phyloP scores from a whole-genome alignment of 2,113 vertebrate genomes.

The Trematocara zebra region DNA sequence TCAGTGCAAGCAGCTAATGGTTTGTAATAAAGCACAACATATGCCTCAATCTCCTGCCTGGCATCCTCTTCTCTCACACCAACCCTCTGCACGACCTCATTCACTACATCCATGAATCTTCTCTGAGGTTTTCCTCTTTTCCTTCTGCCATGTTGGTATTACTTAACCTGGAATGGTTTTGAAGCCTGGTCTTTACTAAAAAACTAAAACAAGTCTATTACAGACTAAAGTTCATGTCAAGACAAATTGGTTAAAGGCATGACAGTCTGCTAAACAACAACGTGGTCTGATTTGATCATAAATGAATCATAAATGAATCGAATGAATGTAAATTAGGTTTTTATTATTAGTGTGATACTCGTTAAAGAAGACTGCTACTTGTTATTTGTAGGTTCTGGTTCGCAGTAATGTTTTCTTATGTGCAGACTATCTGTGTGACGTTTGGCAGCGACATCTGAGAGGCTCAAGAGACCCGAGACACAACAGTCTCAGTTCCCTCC shows the following conservation, averaged over 20 bases:
- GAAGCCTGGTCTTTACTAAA: not conserved
- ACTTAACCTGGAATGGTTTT: not conserved
- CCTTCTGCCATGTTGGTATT: not conserved
- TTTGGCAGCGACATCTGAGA: constrained; percentile 54
- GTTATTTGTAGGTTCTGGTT: not conserved
- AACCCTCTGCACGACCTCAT: not conserved
- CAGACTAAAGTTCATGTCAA: not conserved
- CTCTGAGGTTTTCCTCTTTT: not conserved
- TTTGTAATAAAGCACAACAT: not conserved
- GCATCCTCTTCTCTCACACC: not conserved
- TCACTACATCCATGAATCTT: not conserved
- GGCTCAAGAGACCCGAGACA: constrained; percentile 17
- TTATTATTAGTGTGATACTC: not conserved
- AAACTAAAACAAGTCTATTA: not conserved
- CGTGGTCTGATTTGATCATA: not conserved
- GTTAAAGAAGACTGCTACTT: not conserved
- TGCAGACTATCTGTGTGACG: not conserved
- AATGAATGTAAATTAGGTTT: not conserved
- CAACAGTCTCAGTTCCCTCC: constrained; percentile 1
- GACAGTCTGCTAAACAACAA: not conserved
- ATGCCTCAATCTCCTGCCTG: not conserved
- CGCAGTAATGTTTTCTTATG: not conserved
- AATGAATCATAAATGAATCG: not conserved
- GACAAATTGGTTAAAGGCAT: not conserved
- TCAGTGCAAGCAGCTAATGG: not conserved